Conservation (phyloP, 2,888 invertebrate species). For the Drosophila buzzatii region DNA sequence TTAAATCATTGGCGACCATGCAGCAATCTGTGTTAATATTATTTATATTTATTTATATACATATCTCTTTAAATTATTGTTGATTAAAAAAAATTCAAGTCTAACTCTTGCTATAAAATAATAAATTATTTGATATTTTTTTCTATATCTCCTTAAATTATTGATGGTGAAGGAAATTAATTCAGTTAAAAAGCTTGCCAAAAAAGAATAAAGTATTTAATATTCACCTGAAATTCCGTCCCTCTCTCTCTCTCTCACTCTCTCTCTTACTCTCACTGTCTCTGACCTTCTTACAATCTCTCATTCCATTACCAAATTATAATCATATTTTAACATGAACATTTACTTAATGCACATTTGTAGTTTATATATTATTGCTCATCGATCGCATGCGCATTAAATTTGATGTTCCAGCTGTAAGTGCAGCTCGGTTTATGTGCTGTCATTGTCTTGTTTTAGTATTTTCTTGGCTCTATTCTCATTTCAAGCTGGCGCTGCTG, state of each 20-base stretch:
- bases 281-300: neutral
- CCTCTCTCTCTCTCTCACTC: neutral
- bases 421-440: conserved; percentile 18
- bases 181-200: too few relatives aligned
- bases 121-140: too few relatives aligned
- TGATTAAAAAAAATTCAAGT: too few relatives aligned
- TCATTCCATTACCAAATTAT: neutral
- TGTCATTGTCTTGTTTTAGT: conserved; percentile 15
- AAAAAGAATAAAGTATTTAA: too few relatives aligned
- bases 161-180: too few relatives aligned
- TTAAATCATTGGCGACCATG: too few relatives aligned
- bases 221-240: neutral
- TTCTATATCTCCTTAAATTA: too few relatives aligned
- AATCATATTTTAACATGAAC: neutral
- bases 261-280: neutral
- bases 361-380: neutral
- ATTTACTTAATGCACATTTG: neutral
- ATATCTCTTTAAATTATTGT: too few relatives aligned
- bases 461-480: conserved; percentile 10
- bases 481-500: neutral
- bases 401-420: conserved; percentile 14
- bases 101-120: too few relatives aligned
- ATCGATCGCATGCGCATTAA: conserved; percentile 12
- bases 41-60: too few relatives aligned
- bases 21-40: too few relatives aligned